Evolutionary conservation across 2,888 invertebrate genomes (phyloP).

Genomic region (Didymodactylos carnosus): DNA sequence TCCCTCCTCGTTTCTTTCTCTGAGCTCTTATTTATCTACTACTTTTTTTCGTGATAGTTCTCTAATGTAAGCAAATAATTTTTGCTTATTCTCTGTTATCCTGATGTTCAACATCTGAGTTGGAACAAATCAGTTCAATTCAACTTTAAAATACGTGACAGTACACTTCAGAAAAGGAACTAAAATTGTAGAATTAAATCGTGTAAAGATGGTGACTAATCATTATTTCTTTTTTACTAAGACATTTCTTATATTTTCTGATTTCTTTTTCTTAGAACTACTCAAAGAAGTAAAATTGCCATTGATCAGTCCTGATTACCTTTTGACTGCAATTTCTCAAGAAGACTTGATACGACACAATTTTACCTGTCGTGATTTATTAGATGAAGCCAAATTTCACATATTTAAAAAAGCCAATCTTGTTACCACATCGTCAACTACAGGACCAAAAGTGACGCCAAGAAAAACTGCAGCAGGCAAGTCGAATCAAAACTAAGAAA

Average conservation of each 20-base stretch:
- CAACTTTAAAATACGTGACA: too few relatives aligned
- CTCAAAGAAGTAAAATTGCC: neutral
- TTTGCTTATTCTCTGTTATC: too few relatives aligned
- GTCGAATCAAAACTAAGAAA: neutral
- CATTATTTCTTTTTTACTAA: neutral
- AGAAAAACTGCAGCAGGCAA: constrained; percentile 28
- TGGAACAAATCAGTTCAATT: too few relatives aligned
- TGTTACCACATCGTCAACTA: constrained; percentile 25
- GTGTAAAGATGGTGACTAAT: neutral
- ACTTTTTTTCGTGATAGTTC: too few relatives aligned
- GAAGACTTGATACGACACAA: constrained; percentile 21
- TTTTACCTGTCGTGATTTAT: constrained; percentile 32
- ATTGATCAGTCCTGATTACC: neutral
- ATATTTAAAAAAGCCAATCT: constrained; percentile 23
- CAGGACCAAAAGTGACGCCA: constrained; percentile 23
- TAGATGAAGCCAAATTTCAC: constrained; percentile 34
- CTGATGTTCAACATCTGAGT: too few relatives aligned
- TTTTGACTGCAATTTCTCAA: neutral
- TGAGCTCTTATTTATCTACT: too few relatives aligned
- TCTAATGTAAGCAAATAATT: too few relatives aligned
- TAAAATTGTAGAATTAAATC: too few relatives aligned
- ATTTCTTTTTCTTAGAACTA: neutral
- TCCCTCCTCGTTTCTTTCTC: too few relatives aligned
- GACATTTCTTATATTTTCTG: too few relatives aligned
- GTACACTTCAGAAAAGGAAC: too few relatives aligned